Evolutionary conservation across 2,888 invertebrate genomes (phyloP).

Genomic region (Malacosoma neustria): DNA sequence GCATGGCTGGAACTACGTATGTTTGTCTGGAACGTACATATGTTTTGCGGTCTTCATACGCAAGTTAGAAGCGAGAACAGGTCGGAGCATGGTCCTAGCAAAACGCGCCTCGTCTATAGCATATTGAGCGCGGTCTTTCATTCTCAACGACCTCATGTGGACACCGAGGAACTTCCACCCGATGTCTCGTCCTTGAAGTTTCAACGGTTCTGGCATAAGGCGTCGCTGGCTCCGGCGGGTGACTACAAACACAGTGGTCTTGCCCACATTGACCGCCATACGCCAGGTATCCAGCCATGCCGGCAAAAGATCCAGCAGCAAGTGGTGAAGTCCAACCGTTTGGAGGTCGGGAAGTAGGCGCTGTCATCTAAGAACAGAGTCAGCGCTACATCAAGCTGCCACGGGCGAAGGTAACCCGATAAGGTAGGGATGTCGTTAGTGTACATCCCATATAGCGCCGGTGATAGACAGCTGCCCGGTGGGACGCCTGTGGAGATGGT

Average conservation of each 20-base stretch:
- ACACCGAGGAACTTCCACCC: constrained; percentile 16
- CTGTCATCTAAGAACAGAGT: too few relatives aligned
- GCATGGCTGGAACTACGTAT: too few relatives aligned
- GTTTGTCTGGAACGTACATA: too few relatives aligned
- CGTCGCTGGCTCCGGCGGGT: background rate
- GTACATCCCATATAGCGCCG: constrained; percentile 11
- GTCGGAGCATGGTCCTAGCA: too few relatives aligned
- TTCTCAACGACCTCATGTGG: constrained; percentile 8
- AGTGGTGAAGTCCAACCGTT: too few relatives aligned
- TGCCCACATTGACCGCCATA: constrained; percentile 12
- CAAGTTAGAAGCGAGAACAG: too few relatives aligned
- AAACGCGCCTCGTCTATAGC: too few relatives aligned
- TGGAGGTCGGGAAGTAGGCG: too few relatives aligned
- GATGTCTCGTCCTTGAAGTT: constrained; percentile 5
- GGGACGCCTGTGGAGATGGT: constrained; percentile 13
- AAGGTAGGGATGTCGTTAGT: constrained; percentile 13
- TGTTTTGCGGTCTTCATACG: too few relatives aligned
- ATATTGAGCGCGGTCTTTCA: too few relatives aligned
- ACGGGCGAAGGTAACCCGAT: too few relatives aligned
- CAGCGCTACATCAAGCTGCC: too few relatives aligned
- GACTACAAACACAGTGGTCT: constrained; percentile 11
- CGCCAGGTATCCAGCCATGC: constrained; percentile 9
- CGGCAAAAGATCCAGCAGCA: constrained; percentile 13
- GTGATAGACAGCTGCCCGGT: constrained; percentile 9
- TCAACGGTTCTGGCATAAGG: background rate